A percentile compares a stretch with the other conserved stretches of the same genome.
Conservation (phyloP, 1,140 invertebrate species). For the Phthorimaea operculella region DNA sequence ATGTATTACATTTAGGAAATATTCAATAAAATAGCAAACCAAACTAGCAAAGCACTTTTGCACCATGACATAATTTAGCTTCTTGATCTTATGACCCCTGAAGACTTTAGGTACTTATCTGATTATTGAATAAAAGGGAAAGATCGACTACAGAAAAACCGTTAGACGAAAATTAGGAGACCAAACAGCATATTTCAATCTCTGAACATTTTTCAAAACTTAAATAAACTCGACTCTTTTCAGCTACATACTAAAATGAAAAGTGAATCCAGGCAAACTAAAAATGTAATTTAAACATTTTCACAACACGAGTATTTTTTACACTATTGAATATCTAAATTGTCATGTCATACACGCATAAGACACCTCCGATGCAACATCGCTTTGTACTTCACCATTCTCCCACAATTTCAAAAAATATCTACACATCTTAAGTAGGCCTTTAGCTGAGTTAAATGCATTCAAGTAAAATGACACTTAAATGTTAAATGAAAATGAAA, state of each 20-base stretch:
- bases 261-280: background rate
- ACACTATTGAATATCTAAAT: background rate
- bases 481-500: conserved; percentile 6
- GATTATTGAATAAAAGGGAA: too few relatives aligned
- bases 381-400: conserved; percentile 29
- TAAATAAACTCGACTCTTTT: too few relatives aligned
- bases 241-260: background rate
- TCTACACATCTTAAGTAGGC: conserved; percentile 47
- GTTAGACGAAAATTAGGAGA: background rate
- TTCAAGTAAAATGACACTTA: conserved; percentile 24
- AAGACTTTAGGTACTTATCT: too few relatives aligned
- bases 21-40: too few relatives aligned
- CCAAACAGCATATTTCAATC: background rate
- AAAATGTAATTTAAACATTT: conserved; percentile 15
- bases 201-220: too few relatives aligned
- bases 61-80: too few relatives aligned
- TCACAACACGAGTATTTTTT: conserved; percentile 36
- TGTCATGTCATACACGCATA: background rate
- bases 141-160: too few relatives aligned
- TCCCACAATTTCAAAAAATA: conserved; percentile 15
- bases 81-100: too few relatives aligned
- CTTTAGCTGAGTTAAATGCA: conserved; percentile 58
- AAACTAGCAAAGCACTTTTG: too few relatives aligned
- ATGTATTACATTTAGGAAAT: too few relatives aligned
- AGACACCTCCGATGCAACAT: background rate